These are phyloP conservation scores for Xenus cinereus DNA, from an alignment of 2,113 vertebrate genomes.

Conservation along the genomic window DNA sequence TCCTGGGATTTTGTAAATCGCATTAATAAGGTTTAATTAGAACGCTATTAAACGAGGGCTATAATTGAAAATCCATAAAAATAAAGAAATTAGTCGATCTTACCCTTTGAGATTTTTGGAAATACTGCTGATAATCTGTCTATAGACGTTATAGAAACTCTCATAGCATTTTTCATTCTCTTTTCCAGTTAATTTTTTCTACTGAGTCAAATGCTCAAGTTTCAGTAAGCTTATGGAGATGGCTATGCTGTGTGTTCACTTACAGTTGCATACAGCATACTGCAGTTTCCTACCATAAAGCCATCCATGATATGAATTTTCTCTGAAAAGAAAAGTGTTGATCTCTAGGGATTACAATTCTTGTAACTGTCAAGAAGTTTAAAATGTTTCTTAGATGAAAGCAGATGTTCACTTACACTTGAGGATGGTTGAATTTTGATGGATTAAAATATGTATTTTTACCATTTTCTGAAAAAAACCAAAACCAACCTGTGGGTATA, in stretches of 20 bases:
- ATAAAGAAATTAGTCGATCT: background rate
- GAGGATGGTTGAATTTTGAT: slow-evolving; percentile 38
- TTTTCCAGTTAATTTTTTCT: background rate
- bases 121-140: background rate
- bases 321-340: slow-evolving; percentile 64
- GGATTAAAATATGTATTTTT: slow-evolving; percentile 16
- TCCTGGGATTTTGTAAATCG: accelerated
- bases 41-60: background rate
- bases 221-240: background rate
- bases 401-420: slow-evolving; percentile 56
- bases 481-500: background rate
- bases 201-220: background rate
- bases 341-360: slow-evolving; percentile 50
- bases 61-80: background rate
- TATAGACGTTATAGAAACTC: background rate
- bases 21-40: background rate
- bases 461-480: background rate
- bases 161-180: background rate
- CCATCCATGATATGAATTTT: slow-evolving; percentile 27
- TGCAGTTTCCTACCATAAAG: slow-evolving; percentile 18
- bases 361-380: slow-evolving; percentile 72
- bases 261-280: background rate
- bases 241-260: slow-evolving; percentile 22
- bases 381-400: slow-evolving; percentile 57
- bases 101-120: background rate